A percentile compares a stretch with the other conserved stretches of the same genome.
These are phyloP conservation scores for human DNA, from an alignment of 2,113 vertebrate genomes.

Conservation along the genomic window DNA sequence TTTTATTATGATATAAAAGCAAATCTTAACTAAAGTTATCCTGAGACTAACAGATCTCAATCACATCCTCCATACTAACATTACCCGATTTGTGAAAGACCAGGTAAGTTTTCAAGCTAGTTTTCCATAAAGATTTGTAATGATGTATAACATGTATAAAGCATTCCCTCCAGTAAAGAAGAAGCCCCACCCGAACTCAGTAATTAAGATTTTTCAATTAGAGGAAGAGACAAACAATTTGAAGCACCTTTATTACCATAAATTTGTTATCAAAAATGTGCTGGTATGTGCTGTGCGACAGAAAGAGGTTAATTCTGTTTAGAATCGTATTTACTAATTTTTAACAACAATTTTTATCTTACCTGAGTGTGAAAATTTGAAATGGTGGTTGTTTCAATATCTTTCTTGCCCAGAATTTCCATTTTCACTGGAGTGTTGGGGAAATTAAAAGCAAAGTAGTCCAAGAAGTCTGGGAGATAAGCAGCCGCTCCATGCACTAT, in stretches of 20 bases:
- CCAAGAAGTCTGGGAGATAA: constrained; percentile 97
- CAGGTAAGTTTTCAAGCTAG: constrained; percentile 33
- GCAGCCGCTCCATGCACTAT: constrained; percentile 96
- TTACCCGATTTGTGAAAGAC: constrained; percentile 22
- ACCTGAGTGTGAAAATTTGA: constrained; percentile 99
- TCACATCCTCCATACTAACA: constrained; percentile 17
- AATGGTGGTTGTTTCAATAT: constrained; percentile 99
- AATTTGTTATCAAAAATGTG: constrained; percentile 28
- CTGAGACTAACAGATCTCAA: neutral
- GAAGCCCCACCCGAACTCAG: neutral
- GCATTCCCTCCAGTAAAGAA: constrained; percentile 34
- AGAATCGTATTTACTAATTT: constrained; percentile 50
- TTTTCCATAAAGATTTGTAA: constrained; percentile 46
- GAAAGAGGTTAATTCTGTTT: constrained; percentile 20
- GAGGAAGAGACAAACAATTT: neutral
- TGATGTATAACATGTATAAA: neutral
- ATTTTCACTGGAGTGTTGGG: constrained; percentile 98
- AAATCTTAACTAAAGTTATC: constrained; percentile 13
- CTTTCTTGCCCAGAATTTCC: constrained; percentile 99
- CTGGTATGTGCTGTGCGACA: constrained; percentile 9
- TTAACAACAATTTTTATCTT: constrained; percentile 70
- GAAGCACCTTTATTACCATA: constrained; percentile 20
- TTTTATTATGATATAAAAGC: constrained; percentile 18
- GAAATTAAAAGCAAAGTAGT: constrained; percentile 99
- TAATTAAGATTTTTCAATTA: constrained; percentile 37